Base-by-base conservation (phyloP, 2,113 vertebrate genomes). In the Nycticebus coucang region DNA sequence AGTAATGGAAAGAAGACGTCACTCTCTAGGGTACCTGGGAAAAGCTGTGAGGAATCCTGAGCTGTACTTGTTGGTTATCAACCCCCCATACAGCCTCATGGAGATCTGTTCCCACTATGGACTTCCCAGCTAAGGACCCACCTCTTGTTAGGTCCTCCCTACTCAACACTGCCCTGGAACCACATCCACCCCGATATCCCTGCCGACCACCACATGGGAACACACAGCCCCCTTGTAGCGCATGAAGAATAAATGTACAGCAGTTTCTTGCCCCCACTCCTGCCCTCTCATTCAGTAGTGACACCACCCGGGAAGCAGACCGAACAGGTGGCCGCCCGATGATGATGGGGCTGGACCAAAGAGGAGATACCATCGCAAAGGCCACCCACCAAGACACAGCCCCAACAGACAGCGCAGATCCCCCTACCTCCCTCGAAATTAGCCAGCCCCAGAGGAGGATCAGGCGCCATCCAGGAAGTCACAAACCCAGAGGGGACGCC, bases 281-380 rank as follows among this genome's bases (percentile, higher is more conserved):
- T 21, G 33, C 24, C 68, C 28, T 87, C 37, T 53, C 1, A 1
- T n/a, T 81, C 18, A 11, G 24, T 15, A 53, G 7, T 28, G 62
- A 62, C 11, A 41, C n/a, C 5, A 22, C 53, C 33, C 37, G 37
- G 91, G 11, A 12, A 75, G 81, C 41, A 78, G 84, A 17, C 13
- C 66, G 55, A 84, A 30, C 2, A 4, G 37, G 66, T 59, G 53
- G 28, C 41, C 62, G 62, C 6, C 2, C 0, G 72, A 35, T 55
- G 5, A 69, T 18, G 41, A 19, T 50, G n/a, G 33, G 79, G 2
- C 55, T 62, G 89, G 55, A 57, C 26, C 12, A 55, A 3, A 78
- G 80, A 69, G 83, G 53, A 82, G 59, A 60, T 60, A 84, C n/a
- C 87, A 78, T 21, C 2, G 37, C 80, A 53, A 75, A 91, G 37